Percentiles rank a stretch among this genome's conserved stretches.
These are phyloP conservation scores for Potamilus streckersoni DNA, from an alignment of 1,140 invertebrate genomes.

Conservation along the genomic window DNA sequence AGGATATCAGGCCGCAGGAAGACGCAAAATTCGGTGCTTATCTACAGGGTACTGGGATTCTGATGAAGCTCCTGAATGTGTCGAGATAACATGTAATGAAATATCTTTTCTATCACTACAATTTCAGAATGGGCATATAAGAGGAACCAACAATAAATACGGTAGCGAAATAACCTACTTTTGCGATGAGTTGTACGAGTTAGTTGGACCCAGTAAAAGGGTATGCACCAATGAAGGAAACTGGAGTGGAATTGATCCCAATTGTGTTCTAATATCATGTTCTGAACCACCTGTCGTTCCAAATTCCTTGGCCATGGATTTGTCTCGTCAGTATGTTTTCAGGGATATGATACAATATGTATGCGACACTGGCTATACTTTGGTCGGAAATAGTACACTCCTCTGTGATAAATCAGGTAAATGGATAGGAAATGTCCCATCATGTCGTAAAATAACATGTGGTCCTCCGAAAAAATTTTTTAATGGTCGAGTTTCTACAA, in stretches of 20 bases:
- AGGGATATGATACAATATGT: conserved; percentile 28
- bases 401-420: background rate
- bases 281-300: conserved; percentile 25
- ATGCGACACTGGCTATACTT: conserved; percentile 41
- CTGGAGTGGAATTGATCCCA: conserved; percentile 35
- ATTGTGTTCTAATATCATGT: conserved; percentile 38
- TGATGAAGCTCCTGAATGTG: conserved; percentile 29
- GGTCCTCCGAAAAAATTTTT: background rate
- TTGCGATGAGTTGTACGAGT: conserved; percentile 35
- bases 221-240: conserved; percentile 22
- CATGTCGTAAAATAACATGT: conserved; percentile 9
- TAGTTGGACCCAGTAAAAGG: conserved; percentile 16
- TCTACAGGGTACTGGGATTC: conserved; percentile 36
- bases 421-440: conserved; percentile 3
- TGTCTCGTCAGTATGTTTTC: conserved; percentile 17
- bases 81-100: conserved; percentile 23
- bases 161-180: conserved; percentile 16
- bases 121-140: conserved; percentile 26
- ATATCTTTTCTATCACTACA: background rate
- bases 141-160: background rate
- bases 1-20: conserved; percentile 57
- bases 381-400: conserved; percentile 9
- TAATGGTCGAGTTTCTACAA: background rate
- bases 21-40: conserved; percentile 34
- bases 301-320: conserved; percentile 20